Percentiles rank a stretch among this genome's conserved stretches.
phyloP scores from a whole-genome alignment of 2,113 vertebrate genomes.

The Sander lucioperca region DNA sequence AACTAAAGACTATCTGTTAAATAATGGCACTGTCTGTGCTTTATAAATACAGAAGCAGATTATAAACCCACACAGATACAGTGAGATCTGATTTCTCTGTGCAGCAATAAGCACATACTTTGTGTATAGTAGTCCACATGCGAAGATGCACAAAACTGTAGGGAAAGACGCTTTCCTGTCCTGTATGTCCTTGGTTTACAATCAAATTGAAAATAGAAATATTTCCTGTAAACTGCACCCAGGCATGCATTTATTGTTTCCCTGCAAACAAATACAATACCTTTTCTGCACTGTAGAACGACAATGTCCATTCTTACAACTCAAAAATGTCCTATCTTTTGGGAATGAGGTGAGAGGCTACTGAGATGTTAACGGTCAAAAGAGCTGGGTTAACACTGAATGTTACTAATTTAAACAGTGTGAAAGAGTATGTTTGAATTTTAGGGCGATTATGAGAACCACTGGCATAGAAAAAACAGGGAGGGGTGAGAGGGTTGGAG shows the following conservation, averaged over 20 bases:
- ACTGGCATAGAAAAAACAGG: slow-evolving; percentile 5
- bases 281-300: not conserved
- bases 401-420: slow-evolving; percentile 36
- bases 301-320: not conserved
- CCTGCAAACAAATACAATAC: slow-evolving; percentile 14
- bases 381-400: not conserved
- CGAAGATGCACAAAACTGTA: slow-evolving; percentile 2
- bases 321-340: not conserved
- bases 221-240: slow-evolving; percentile 28
- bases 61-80: slow-evolving; percentile 2
- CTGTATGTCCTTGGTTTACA: slow-evolving; percentile 4
- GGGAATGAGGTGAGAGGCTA: not conserved
- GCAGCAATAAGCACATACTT: not conserved
- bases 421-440: slow-evolving; percentile 44
- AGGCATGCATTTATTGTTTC: slow-evolving; percentile 35
- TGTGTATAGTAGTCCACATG: not conserved
- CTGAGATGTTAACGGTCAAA: not conserved
- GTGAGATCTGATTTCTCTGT: not conserved
- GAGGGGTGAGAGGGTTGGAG: slow-evolving; percentile 43
- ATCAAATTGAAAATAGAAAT: slow-evolving; percentile 29
- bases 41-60: not conserved
- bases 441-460: slow-evolving; percentile 40
- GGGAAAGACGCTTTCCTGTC: not conserved
- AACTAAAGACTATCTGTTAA: not conserved
- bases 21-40: not conserved